Conservation (phyloP, 1,140 invertebrate species). For the Coboldia fuscipes region DNA sequence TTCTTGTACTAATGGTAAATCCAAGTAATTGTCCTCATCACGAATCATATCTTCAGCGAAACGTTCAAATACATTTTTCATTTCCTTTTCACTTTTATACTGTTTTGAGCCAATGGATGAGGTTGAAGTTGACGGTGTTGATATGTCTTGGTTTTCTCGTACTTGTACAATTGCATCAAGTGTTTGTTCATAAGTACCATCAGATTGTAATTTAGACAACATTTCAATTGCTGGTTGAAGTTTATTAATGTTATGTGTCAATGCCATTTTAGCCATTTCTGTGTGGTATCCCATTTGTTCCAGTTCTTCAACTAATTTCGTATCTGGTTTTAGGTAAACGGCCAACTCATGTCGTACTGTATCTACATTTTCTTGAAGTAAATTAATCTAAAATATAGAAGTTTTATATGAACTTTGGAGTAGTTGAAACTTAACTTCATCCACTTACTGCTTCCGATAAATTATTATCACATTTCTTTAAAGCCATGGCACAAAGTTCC, state of each 20-base stretch:
- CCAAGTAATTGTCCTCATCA: conserved; percentile 37
- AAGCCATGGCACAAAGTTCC: conserved; percentile 28
- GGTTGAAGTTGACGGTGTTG: not conserved
- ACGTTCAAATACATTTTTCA: conserved; percentile 19
- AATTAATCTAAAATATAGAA: conserved; percentile 9
- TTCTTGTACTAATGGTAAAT: conserved; percentile 31
- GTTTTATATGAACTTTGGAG: not conserved
- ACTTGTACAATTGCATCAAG: not conserved
- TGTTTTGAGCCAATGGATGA: conserved; percentile 6
- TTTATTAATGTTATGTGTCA: conserved; percentile 29
- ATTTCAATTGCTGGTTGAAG: conserved; percentile 30
- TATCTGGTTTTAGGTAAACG: conserved; percentile 10
- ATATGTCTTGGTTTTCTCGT: too few species aligned
- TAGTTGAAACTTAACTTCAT: not conserved
- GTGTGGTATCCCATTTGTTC: conserved; percentile 35
- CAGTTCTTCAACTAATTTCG: conserved; percentile 20
- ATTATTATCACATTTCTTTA: conserved; percentile 42
- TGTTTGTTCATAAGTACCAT: not conserved
- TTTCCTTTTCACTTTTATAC: conserved; percentile 5
- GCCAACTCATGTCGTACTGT: not conserved
- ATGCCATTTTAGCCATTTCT: conserved; percentile 26
- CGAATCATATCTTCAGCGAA: conserved; percentile 30
- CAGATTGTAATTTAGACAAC: conserved; percentile 14
- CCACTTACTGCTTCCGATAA: conserved; percentile 37
- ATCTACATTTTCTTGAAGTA: conserved; percentile 9